Conservation (phyloP, 2,888 invertebrate genomes). For the Perizoma affinitatum region DNA sequence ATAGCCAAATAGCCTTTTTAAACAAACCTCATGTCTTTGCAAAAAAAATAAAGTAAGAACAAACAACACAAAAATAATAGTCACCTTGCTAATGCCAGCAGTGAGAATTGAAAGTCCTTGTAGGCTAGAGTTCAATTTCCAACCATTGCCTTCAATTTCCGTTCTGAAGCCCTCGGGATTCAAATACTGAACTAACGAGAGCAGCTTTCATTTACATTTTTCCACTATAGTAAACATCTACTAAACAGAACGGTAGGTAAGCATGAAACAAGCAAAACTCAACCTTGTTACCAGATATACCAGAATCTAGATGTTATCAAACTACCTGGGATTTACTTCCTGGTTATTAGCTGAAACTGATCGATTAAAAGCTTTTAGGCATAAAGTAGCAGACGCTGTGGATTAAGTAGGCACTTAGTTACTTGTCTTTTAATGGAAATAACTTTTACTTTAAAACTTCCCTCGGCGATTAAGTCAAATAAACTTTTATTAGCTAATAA, state of each 20-base stretch:
- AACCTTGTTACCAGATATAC: slow-evolving; percentile 1
- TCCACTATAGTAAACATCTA: slow-evolving; percentile 22
- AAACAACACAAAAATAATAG: too few species aligned
- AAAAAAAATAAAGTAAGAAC: too few species aligned
- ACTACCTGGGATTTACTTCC: slow-evolving; percentile 9
- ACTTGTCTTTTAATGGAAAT: too few species aligned
- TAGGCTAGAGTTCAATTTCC: slow-evolving; percentile 38
- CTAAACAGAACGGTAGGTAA: background rate
- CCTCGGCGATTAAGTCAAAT: too few species aligned
- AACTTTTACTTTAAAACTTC: too few species aligned
- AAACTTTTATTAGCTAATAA: too few species aligned
- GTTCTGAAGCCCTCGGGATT: slow-evolving; percentile 37
- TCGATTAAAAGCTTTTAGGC: slow-evolving; percentile 20
- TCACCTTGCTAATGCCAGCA: background rate
- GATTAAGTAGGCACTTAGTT: too few species aligned
- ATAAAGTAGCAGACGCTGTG: background rate
- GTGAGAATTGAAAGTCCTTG: slow-evolving; percentile 35
- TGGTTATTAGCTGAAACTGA: slow-evolving; percentile 10
- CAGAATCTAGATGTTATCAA: background rate
- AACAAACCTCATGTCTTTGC: too few species aligned
- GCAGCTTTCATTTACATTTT: slow-evolving; percentile 30
- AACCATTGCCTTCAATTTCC: slow-evolving; percentile 49
- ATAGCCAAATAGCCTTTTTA: too few species aligned
- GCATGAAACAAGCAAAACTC: slow-evolving; percentile 4
- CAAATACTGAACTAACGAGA: slow-evolving; percentile 44